These are phyloP conservation scores for Zosterops borbonicus DNA, from an alignment of 2,113 vertebrate genomes.

Conservation along the genomic window DNA sequence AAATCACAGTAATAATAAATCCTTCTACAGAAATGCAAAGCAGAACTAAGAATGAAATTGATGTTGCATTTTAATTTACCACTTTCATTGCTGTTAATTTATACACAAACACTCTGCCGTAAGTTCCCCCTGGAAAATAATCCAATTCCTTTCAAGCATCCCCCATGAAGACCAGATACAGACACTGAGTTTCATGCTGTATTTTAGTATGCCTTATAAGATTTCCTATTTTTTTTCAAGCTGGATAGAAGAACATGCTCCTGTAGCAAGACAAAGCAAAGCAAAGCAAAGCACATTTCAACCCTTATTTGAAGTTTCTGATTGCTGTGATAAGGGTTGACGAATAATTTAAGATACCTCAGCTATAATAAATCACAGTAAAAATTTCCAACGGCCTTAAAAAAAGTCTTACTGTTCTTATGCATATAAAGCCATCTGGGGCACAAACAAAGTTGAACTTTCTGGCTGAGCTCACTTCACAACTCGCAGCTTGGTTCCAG, in stretches of 20 bases:
- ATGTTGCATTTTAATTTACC: constrained; percentile 66
- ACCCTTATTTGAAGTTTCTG: not conserved
- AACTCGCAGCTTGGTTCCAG: not conserved
- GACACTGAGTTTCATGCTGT: constrained; percentile 11
- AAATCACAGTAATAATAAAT: constrained; percentile 69
- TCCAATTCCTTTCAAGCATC: constrained; percentile 44
- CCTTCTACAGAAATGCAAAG: constrained; percentile 66
- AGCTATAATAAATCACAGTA: constrained; percentile 36
- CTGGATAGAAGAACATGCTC: not conserved
- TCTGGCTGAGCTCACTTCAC: not conserved
- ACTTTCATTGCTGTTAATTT: constrained; percentile 65
- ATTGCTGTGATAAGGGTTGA: not conserved
- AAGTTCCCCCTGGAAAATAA: constrained; percentile 59
- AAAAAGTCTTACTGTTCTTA: not conserved
- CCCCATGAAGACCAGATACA: not conserved
- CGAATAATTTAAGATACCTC: constrained; percentile 39
- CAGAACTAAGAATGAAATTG: constrained; percentile 69
- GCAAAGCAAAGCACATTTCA: not conserved
- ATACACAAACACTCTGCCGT: constrained; percentile 31
- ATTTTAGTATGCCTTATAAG: not conserved
- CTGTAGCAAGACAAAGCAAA: not conserved
- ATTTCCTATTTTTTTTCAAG: not conserved
- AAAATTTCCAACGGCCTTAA: not conserved
- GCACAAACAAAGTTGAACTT: not conserved
- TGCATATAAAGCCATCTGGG: not conserved